Evolutionary conservation across 2,113 vertebrate genomes (phyloP).

Genomic region (Scatophagus argus): DNA sequence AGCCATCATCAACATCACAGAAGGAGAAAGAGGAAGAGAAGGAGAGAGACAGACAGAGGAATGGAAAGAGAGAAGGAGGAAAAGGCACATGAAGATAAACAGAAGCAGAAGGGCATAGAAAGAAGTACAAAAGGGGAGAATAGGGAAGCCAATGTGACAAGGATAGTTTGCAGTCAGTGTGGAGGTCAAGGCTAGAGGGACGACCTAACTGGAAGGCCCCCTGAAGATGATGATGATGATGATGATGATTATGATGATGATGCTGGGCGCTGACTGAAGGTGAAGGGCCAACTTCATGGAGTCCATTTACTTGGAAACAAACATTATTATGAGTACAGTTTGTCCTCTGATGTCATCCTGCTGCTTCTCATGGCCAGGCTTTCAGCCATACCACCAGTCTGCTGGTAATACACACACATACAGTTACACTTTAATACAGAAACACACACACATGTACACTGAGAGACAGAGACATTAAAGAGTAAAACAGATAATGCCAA

Average conservation of each 20-base stretch:
- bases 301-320: slow-evolving; percentile 72
- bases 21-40: slow-evolving; percentile 48
- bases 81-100: slow-evolving; percentile 5
- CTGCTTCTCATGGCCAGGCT: slow-evolving; percentile 58
- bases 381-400: slow-evolving; percentile 44
- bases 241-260: slow-evolving; percentile 30
- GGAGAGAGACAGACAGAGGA: slow-evolving; percentile 44
- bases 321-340: slow-evolving; percentile 81
- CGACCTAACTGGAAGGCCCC: slow-evolving; percentile 12
- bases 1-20: slow-evolving; percentile 31
- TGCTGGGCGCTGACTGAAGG: slow-evolving; percentile 46
- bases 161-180: slow-evolving; percentile 17
- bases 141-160: slow-evolving; percentile 29
- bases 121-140: slow-evolving; percentile 25
- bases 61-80: slow-evolving; percentile 40
- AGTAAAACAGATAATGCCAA: background rate
- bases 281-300: slow-evolving; percentile 20
- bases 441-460: slow-evolving; percentile 25
- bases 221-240: slow-evolving; percentile 6
- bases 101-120: slow-evolving; percentile 24
- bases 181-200: slow-evolving; percentile 27
- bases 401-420: slow-evolving; percentile 41
- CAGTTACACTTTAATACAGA: slow-evolving; percentile 47
- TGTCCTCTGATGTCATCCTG: slow-evolving; percentile 81
- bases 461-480: background rate